These are phyloP conservation scores for Anthophora plumipes DNA, from an alignment of 2,888 invertebrate genomes.

Conservation along the genomic window DNA sequence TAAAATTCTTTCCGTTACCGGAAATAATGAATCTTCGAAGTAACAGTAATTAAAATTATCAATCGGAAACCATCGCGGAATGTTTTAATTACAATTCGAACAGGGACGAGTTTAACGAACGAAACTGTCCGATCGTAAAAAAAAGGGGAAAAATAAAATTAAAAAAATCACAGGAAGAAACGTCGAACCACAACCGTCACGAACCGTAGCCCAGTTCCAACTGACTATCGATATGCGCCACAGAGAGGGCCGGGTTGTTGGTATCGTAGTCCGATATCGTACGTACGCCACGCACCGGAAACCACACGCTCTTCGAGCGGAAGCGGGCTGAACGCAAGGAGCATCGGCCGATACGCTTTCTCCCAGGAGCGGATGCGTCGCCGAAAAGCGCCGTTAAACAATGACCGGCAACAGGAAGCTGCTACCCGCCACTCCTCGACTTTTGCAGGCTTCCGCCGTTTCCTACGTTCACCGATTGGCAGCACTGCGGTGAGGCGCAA, in stretches of 20 bases:
- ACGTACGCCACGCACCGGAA: constrained; percentile 78
- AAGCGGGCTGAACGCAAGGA: constrained; percentile 70
- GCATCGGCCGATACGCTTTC: constrained; percentile 71
- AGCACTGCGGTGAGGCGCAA: not conserved
- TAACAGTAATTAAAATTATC: no score
- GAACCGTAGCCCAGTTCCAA: constrained; percentile 63
- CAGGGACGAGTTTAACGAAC: no score
- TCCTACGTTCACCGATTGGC: constrained; percentile 27
- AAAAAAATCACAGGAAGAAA: not conserved
- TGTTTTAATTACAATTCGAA: not conserved
- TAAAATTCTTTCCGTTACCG: no score
- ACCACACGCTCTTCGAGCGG: constrained; percentile 80
- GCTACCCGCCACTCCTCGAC: constrained; percentile 38
- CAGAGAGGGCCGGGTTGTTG: constrained; percentile 23
- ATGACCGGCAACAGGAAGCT: constrained; percentile 46
- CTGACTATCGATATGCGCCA: constrained; percentile 72
- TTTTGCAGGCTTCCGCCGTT: constrained; percentile 56
- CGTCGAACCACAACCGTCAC: constrained; percentile 52
- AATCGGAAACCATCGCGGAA: not conserved
- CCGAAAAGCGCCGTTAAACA: constrained; percentile 70
- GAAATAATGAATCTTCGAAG: no score
- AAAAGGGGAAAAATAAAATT: not conserved
- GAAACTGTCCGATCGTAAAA: not conserved
- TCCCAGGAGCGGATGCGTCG: constrained; percentile 73
- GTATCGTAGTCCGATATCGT: constrained; percentile 62